phyloP scores from a whole-genome alignment of 1,140 invertebrate genomes.

The Macrocentrus cingulum region DNA sequence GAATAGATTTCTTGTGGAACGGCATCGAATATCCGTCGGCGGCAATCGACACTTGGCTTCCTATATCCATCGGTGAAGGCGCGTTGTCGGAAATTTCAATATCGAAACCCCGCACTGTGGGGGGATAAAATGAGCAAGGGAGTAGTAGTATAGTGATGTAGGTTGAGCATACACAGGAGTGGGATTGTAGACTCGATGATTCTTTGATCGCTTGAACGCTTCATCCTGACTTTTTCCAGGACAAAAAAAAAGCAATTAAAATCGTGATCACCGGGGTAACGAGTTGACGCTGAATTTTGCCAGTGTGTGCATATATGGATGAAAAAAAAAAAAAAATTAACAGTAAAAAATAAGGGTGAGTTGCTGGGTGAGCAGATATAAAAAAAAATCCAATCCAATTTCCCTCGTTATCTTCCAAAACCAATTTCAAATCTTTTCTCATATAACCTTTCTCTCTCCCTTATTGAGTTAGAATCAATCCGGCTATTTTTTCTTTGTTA shows the following conservation, averaged over 20 bases:
- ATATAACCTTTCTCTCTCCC: background rate
- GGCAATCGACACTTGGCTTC: constrained; percentile 19
- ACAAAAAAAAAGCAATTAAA: constrained; percentile 13
- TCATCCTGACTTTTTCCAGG: background rate
- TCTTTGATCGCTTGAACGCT: constrained; percentile 13
- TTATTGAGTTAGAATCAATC: constrained; percentile 1
- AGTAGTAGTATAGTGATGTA: constrained; percentile 2
- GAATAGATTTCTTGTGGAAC: constrained; percentile 7
- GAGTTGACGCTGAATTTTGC: constrained; percentile 1
- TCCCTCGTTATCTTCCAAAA: background rate
- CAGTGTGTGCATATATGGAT: background rate
- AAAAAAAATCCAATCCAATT: constrained; percentile 3
- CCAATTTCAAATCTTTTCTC: background rate
- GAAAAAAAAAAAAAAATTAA: background rate
- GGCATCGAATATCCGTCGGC: constrained; percentile 16
- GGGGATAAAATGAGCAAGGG: background rate
- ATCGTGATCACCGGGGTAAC: background rate
- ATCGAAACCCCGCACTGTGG: constrained; percentile 2
- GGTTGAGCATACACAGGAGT: background rate
- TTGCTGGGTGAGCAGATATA: too few relatives aligned
- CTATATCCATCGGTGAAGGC: constrained; percentile 10
- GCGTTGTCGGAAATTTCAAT: constrained; percentile 19
- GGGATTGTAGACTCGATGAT: constrained; percentile 6
- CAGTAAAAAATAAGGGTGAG: background rate
- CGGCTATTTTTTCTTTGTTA: too few relatives aligned